A percentile compares a stretch with the other conserved stretches of the same genome.
Evolutionary conservation across 2,113 vertebrate genomes (phyloP).

Genomic region (Rallus limicola): DNA sequence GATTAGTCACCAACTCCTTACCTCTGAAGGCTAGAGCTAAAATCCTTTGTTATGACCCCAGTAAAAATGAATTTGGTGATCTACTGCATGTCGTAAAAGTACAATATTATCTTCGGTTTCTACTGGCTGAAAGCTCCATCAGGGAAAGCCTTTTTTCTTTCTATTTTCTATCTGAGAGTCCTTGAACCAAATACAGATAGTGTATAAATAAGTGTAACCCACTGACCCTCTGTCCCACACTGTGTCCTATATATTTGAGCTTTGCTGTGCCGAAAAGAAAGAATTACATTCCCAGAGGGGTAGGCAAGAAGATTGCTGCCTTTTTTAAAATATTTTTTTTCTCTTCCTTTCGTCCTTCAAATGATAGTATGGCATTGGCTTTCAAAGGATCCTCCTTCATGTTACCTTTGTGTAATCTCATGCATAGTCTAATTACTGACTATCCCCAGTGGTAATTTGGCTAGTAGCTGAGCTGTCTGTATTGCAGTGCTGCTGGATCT

Average conservation of each 20-base stretch:
- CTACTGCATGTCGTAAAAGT: conserved; percentile 35
- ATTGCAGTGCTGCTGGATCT: conserved; percentile 5
- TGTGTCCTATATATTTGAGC: conserved; percentile 56
- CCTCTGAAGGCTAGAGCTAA: conserved; percentile 6
- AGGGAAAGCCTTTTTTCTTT: conserved; percentile 9
- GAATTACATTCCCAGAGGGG: neutral
- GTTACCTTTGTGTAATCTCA: neutral
- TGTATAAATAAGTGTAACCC: conserved; percentile 60
- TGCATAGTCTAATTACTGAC: conserved; percentile 42
- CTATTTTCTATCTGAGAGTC: conserved; percentile 20
- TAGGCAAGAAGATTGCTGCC: neutral
- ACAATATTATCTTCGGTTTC: conserved; percentile 8
- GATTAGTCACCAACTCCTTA: neutral
- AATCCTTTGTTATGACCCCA: conserved; percentile 24
- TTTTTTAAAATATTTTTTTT: neutral
- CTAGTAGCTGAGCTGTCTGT: neutral
- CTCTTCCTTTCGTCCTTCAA: neutral
- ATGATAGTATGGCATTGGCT: neutral
- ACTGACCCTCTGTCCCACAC: conserved; percentile 50
- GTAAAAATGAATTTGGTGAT: conserved; percentile 54
- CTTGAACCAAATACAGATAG: conserved; percentile 59
- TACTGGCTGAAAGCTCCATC: neutral
- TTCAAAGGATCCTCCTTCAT: conserved; percentile 11
- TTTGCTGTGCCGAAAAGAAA: conserved; percentile 31
- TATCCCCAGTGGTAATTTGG: neutral